These are phyloP conservation scores for Neodiprion lecontei DNA, from an alignment of 1,140 invertebrate species.

Conservation along the genomic window DNA sequence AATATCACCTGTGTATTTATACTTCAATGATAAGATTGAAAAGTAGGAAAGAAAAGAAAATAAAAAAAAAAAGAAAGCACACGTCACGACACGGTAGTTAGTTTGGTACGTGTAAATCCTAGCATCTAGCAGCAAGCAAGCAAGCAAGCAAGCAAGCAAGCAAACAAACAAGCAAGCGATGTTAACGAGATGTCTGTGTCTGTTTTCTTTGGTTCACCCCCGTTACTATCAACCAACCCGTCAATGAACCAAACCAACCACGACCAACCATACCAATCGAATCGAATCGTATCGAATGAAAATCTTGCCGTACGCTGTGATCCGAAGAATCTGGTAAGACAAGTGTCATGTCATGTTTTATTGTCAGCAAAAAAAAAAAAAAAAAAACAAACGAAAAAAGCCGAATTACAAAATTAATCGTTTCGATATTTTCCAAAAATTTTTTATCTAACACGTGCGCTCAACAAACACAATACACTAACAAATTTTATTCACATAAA, in stretches of 20 bases:
- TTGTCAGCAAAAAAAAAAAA: background rate
- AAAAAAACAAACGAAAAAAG: background rate
- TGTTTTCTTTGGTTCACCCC: constrained; percentile 53
- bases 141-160: constrained; percentile 8
- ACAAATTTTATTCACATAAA: background rate
- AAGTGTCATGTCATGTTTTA: constrained; percentile 25
- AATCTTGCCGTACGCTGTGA: constrained; percentile 49
- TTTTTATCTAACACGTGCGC: background rate
- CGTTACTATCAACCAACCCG: constrained; percentile 45
- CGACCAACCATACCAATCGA: constrained; percentile 44
- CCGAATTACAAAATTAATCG: background rate
- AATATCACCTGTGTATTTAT: too few relatives aligned
- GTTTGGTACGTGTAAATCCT: constrained; percentile 3
- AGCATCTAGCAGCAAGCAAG: background rate
- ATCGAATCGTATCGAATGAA: constrained; percentile 28
- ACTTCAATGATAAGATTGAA: too few relatives aligned
- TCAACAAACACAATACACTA: background rate
- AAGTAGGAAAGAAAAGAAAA: too few relatives aligned
- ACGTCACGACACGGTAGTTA: background rate
- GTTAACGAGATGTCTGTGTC: constrained; percentile 47
- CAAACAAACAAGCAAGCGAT: constrained; percentile 39
- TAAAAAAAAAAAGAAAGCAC: background rate
- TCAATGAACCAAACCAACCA: constrained; percentile 41
- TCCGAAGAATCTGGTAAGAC: constrained; percentile 52
- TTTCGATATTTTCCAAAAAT: background rate